Evolutionary conservation across 2,113 vertebrate species (phyloP).

Genomic region (Rhinoderma darwinii): DNA sequence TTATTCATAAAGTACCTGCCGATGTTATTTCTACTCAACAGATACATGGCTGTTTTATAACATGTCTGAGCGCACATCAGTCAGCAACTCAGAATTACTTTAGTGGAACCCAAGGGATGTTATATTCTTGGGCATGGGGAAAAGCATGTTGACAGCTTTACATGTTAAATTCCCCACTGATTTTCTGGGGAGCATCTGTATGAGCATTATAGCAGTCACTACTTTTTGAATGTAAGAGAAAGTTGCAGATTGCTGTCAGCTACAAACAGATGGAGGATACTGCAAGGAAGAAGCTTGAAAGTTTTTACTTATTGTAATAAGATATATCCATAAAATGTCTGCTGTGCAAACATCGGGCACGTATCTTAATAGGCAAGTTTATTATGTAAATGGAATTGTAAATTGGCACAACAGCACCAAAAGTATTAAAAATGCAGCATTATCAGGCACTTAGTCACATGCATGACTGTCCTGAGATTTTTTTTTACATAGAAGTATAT

Average conservation of each 20-base stretch:
- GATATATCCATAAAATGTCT: background rate
- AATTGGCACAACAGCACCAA: no score
- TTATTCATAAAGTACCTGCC: slow-evolving; percentile 42
- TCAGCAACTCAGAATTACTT: slow-evolving; percentile 35
- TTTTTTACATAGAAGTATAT: no score
- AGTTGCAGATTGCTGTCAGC: slow-evolving; percentile 9
- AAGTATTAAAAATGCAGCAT: no score
- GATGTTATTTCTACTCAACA: slow-evolving; percentile 16
- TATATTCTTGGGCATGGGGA: background rate
- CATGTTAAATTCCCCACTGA: background rate
- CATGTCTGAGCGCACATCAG: slow-evolving; percentile 6
- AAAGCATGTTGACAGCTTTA: slow-evolving; percentile 38
- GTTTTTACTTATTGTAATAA: background rate
- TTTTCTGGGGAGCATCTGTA: slow-evolving; percentile 15
- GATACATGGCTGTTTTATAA: slow-evolving; percentile 13
- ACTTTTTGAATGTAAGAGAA: slow-evolving; percentile 8
- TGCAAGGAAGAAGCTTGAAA: background rate
- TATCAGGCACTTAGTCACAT: no score
- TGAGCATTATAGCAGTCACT: slow-evolving; percentile 27
- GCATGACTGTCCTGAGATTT: no score
- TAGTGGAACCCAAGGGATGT: slow-evolving; percentile 2
- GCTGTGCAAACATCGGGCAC: background rate
- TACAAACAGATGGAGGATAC: slow-evolving; percentile 13
- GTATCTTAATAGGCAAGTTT: no score
- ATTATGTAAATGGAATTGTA: no score